Conservation (phyloP, 2,888 invertebrate genomes). For the Hirtodrosophila confusa region DNA sequence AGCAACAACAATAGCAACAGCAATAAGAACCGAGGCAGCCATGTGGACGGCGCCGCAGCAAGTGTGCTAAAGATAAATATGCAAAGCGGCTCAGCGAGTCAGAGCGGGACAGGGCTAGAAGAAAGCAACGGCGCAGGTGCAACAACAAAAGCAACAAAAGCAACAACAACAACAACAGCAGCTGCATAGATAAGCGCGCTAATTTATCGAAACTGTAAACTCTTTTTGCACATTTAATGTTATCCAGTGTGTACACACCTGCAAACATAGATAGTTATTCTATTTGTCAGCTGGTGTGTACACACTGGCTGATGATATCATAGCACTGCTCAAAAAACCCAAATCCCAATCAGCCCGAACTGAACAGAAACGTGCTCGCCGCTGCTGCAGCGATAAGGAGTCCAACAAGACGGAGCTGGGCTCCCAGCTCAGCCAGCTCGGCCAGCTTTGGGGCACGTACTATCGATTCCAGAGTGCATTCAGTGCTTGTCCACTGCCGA, state of each 20-base stretch:
- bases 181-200: slow-evolving; percentile 73
- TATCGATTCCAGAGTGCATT: slow-evolving; percentile 74
- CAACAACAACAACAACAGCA: slow-evolving; percentile 53
- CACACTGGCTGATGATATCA: slow-evolving; percentile 47
- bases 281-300: slow-evolving; percentile 19
- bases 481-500: slow-evolving; percentile 36
- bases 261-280: slow-evolving; percentile 3
- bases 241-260: slow-evolving; percentile 22
- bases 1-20: slow-evolving; percentile 31
- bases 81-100: slow-evolving; percentile 56
- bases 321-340: slow-evolving; percentile 19
- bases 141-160: slow-evolving; percentile 58
- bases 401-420: slow-evolving; percentile 23
- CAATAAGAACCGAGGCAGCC: slow-evolving; percentile 34
- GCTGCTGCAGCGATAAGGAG: slow-evolving; percentile 54
- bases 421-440: background rate
- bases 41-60: slow-evolving; percentile 41
- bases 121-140: slow-evolving; percentile 68
- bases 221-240: slow-evolving; percentile 19
- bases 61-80: slow-evolving; percentile 76
- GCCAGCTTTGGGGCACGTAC: slow-evolving; percentile 60
- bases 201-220: slow-evolving; percentile 64
- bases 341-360: slow-evolving; percentile 44
- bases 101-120: slow-evolving; percentile 29
- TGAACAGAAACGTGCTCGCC: slow-evolving; percentile 56